These are phyloP conservation scores for Busseola fusca DNA, from an alignment of 2,888 invertebrate genomes.

Conservation along the genomic window DNA sequence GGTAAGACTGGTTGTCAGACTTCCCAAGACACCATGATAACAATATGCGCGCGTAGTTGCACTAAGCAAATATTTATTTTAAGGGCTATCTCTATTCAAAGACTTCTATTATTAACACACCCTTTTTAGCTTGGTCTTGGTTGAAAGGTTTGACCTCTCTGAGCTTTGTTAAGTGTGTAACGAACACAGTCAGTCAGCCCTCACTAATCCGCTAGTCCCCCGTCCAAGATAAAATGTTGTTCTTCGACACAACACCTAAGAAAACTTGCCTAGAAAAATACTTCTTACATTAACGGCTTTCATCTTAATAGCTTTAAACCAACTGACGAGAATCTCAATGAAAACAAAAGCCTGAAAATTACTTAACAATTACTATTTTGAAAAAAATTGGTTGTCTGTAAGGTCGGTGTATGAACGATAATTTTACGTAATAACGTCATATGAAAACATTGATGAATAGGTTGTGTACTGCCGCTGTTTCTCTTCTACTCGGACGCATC, in stretches of 20 bases:
- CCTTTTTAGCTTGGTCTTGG: background rate
- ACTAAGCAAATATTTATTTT: no score
- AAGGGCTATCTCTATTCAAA: background rate
- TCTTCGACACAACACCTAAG: conserved; percentile 22
- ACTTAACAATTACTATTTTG: no score
- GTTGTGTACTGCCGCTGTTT: no score
- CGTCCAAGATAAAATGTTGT: conserved; percentile 21
- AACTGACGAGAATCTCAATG: background rate
- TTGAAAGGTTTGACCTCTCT: conserved; percentile 13
- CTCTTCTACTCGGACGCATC: no score
- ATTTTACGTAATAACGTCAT: no score
- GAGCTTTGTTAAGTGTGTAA: conserved; percentile 12
- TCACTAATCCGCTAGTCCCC: conserved; percentile 26
- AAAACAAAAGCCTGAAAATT: background rate
- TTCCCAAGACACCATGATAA: no score
- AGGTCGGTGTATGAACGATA: no score
- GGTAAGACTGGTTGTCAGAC: no score
- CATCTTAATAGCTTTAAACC: conserved; percentile 12
- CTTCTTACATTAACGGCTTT: background rate
- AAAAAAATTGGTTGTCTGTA: no score
- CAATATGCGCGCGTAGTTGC: no score
- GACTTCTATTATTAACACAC: background rate
- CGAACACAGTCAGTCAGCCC: conserved; percentile 26
- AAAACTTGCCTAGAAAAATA: conserved; percentile 38
- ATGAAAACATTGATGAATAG: no score